phyloP scores from a whole-genome alignment of 2,797 vertebrate species.

The Syngnathus acus region DNA sequence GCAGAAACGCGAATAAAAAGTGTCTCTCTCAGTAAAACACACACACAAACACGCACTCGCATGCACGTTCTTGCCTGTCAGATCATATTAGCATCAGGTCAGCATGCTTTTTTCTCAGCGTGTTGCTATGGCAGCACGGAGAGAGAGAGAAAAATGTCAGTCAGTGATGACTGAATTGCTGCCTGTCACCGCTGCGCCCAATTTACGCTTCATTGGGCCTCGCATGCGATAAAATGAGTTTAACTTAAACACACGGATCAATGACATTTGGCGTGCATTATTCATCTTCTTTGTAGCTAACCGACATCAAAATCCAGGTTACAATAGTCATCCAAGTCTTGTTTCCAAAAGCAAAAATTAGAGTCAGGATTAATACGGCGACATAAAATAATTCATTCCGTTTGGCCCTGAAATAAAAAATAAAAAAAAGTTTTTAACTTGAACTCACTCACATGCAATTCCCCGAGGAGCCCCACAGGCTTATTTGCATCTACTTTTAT shows the following conservation, averaged over 20 bases:
- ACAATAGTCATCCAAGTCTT: background rate
- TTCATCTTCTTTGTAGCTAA: background rate
- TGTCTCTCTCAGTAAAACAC: constrained; percentile 29
- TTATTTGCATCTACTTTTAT: constrained; percentile 16
- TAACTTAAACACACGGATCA: background rate
- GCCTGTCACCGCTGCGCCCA: background rate
- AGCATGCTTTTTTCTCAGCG: constrained; percentile 41
- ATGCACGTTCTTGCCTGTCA: constrained; percentile 55
- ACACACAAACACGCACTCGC: constrained; percentile 12
- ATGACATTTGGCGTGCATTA: background rate
- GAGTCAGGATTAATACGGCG: background rate
- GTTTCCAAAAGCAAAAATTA: background rate
- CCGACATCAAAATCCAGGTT: background rate
- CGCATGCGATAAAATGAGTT: background rate
- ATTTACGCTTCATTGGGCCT: background rate
- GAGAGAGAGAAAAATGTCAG: background rate
- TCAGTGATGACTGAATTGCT: constrained; percentile 5
- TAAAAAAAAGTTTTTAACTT: background rate
- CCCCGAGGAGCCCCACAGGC: constrained; percentile 5
- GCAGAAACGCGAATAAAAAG: constrained; percentile 12
- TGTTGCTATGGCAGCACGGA: constrained; percentile 65
- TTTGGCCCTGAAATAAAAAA: background rate
- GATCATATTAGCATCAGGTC: constrained; percentile 61
- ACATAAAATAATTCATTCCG: no score
- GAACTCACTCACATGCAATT: background rate